Base-by-base conservation (phyloP, 2,888 invertebrate genomes). In the Melanostoma scalare region DNA sequence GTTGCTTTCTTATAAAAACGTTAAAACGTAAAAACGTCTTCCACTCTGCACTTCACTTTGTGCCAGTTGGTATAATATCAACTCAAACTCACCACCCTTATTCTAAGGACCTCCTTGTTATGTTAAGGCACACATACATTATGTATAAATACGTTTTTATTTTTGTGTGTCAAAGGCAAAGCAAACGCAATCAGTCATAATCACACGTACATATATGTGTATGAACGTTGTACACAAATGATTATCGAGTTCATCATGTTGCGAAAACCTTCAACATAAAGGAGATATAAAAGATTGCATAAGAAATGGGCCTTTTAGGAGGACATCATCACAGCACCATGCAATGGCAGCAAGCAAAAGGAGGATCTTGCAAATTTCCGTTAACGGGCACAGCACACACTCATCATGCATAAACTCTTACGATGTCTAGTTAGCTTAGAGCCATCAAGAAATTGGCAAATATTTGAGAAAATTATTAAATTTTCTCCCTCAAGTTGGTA, bases 381-480 rank as follows among this genome's bases (percentile, higher is more conserved):
- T 80, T 71, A 65, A 71, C 65, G 42, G 74, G 71, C 63, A 61
- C 63, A 42, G 42, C 42, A 48, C 31, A 20, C 20, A 38, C 3
- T 30, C 44, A 61, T 50, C 42, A 63, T 68, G 40, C 61, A 79
- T 36, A 40, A 60, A 38, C 60, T 55, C 55, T 31, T 48, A 53
- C 31, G 60, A 56, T 79, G 74, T 79, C 78, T 74, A 67, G 84
- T 82, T 82, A 82, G 79, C 84, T 84, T 84, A 71, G 72, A 73
- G 81, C 72, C 68, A 82, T 82, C 81, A 82, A 77, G 77, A 82
- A 82, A 82, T 79, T 77, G 84, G 84, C 84, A 84, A 84, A 84
- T 79, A 84, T 84, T 84, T 84, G 79, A 79, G 74, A 71, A 84
- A 71, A 84, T 84, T 79, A 84, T 84, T 78, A 84, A 84, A 79